phyloP scores from a whole-genome alignment of 2,888 invertebrate genomes.

The Cremastinae sp. region DNA sequence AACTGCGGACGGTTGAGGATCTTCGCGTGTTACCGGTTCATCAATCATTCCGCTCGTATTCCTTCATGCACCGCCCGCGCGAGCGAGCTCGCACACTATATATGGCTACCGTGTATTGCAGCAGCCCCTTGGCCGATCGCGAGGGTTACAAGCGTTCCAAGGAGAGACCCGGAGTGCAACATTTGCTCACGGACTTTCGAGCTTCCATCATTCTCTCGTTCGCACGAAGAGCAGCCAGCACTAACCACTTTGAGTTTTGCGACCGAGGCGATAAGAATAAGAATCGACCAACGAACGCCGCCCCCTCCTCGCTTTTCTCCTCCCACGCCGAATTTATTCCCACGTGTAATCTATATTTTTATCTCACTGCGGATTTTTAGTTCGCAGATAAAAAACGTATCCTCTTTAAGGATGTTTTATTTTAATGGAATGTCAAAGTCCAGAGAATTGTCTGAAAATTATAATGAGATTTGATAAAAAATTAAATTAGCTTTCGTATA shows the following conservation, averaged over 20 bases:
- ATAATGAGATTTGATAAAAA: too few species aligned
- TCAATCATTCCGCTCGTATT: slow-evolving; percentile 73
- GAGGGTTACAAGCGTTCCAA: slow-evolving; percentile 27
- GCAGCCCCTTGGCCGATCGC: slow-evolving; percentile 4
- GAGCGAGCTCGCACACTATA: slow-evolving; percentile 59
- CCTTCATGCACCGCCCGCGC: too few species aligned
- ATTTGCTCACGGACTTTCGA: slow-evolving; percentile 70
- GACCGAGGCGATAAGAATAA: slow-evolving; percentile 56
- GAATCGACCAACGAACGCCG: slow-evolving; percentile 12
- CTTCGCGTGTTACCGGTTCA: slow-evolving; percentile 74
- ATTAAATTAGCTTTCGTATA: too few species aligned
- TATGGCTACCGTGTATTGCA: slow-evolving; percentile 50
- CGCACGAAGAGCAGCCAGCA: slow-evolving; percentile 59
- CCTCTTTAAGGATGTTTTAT: too few species aligned
- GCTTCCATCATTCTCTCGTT: slow-evolving; percentile 73
- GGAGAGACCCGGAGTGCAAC: slow-evolving; percentile 23
- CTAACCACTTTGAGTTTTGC: slow-evolving; percentile 60
- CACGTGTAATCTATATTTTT: slow-evolving; percentile 24
- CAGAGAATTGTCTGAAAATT: too few species aligned
- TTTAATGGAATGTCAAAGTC: too few species aligned
- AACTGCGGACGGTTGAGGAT: slow-evolving; percentile 60
- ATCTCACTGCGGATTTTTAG: background rate
- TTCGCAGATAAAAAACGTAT: background rate
- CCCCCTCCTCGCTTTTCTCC: background rate
- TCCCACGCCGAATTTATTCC: background rate